Percentiles rank a stretch among this genome's conserved stretches.
Evolutionary conservation across 2,888 invertebrate genomes (phyloP).

Genomic region (Odontocerum albicorne): DNA sequence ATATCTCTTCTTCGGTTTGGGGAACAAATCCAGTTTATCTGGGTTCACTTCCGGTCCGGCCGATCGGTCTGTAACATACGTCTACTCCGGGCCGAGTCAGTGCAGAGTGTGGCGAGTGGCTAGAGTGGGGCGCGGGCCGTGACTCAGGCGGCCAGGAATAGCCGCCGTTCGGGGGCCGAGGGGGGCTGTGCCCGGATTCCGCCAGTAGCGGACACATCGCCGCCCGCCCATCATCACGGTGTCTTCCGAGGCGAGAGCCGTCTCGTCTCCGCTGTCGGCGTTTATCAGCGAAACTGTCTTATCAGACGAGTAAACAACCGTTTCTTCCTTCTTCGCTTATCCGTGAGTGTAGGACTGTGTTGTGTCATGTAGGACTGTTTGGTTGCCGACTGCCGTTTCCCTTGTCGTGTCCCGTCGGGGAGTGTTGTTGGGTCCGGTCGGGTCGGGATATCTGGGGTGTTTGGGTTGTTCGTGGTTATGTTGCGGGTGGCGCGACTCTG

Average conservation of each 20-base stretch:
- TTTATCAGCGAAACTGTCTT: too few species aligned
- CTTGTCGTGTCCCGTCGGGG: too few species aligned
- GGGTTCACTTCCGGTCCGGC: constrained; percentile 61
- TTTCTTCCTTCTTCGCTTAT: constrained; percentile 7
- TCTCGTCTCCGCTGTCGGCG: constrained; percentile 3
- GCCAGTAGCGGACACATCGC: constrained; percentile 54
- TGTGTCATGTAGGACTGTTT: too few species aligned
- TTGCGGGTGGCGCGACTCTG: constrained; percentile 2
- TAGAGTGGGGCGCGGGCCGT: constrained; percentile 19
- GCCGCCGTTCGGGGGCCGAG: constrained; percentile 21
- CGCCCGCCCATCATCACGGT: constrained; percentile 40
- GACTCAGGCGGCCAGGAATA: constrained; percentile 41
- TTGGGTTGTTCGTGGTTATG: constrained; percentile 4
- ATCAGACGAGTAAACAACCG: constrained; percentile 6
- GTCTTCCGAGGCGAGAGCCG: constrained; percentile 1
- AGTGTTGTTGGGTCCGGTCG: background rate
- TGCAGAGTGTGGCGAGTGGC: constrained; percentile 41
- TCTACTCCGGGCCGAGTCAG: background rate
- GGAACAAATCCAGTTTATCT: background rate
- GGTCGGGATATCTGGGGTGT: constrained; percentile 2
- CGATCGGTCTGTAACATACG: constrained; percentile 61
- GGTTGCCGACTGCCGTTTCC: too few species aligned
- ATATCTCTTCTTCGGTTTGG: too few species aligned
- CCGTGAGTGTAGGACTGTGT: too few species aligned
- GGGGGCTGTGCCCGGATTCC: constrained; percentile 52